A percentile compares a stretch with the other conserved stretches of the same genome.
phyloP scores from a whole-genome alignment of 1,140 invertebrate species.

The Caerostris darwini region DNA sequence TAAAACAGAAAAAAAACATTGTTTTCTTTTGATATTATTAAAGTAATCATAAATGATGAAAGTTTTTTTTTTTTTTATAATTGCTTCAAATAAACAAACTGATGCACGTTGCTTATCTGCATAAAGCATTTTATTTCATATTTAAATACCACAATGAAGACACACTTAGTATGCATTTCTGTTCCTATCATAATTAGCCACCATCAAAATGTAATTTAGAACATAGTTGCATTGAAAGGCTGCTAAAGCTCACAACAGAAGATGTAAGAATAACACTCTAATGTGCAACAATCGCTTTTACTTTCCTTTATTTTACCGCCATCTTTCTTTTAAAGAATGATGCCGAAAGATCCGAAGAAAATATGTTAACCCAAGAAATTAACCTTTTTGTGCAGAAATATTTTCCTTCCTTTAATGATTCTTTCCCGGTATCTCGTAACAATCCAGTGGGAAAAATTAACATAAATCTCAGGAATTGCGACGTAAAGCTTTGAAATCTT shows the following conservation, averaged over 20 bases:
- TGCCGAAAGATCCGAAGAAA: not conserved
- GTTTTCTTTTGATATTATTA: too few species aligned
- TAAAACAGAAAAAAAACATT: too few species aligned
- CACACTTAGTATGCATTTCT: not conserved
- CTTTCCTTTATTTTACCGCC: not conserved
- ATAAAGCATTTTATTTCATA: not conserved
- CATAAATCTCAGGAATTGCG: constrained; percentile 35
- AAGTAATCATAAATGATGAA: too few species aligned
- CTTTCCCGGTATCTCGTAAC: constrained; percentile 1
- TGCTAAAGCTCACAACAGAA: not conserved
- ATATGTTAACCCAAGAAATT: not conserved
- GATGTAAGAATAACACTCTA: not conserved
- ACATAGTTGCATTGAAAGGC: not conserved
- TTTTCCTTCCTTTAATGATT: constrained; percentile 9
- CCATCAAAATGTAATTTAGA: not conserved
- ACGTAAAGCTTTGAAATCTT: not conserved
- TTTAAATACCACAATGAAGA: not conserved
- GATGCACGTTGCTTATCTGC: not conserved
- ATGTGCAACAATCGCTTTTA: not conserved
- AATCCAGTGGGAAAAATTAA: constrained; percentile 24
- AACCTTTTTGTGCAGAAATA: not conserved
- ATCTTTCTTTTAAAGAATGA: not conserved
- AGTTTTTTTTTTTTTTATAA: too few species aligned
- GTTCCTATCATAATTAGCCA: not conserved
- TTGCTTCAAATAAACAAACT: too few species aligned